These are phyloP conservation scores for Elaphurus davidianus DNA, from an alignment of 2,113 vertebrate species.

Conservation along the genomic window DNA sequence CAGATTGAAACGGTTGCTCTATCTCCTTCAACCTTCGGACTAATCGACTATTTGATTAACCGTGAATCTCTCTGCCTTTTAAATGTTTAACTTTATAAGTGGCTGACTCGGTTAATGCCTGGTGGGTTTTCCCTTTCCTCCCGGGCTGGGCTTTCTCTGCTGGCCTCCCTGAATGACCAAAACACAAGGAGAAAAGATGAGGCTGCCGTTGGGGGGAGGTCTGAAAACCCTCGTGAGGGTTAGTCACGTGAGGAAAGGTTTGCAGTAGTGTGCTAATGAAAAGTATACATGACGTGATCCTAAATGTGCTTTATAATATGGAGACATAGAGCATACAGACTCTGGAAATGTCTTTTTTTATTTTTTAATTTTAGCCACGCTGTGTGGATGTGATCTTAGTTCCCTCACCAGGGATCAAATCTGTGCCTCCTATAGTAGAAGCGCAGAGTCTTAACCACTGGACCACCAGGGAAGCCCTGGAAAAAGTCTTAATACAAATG, in stretches of 20 bases:
- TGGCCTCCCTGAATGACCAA: background rate
- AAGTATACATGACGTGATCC: rapidly evolving
- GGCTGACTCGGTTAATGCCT: background rate
- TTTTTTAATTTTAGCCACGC: background rate
- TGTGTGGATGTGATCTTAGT: background rate
- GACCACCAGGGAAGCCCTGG: background rate
- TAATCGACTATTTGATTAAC: background rate
- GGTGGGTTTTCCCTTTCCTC: background rate
- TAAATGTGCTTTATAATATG: background rate
- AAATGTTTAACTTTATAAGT: background rate
- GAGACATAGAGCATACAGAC: rapidly evolving
- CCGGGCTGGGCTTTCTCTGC: background rate
- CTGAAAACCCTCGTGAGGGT: no score
- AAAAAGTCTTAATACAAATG: background rate
- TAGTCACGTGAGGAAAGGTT: rapidly evolving
- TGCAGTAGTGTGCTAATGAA: rapidly evolving
- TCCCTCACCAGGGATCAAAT: background rate
- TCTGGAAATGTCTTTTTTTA: background rate
- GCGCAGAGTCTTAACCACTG: background rate
- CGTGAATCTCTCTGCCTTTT: background rate
- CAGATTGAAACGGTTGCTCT: background rate
- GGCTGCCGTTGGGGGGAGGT: rapidly evolving
- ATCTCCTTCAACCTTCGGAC: background rate
- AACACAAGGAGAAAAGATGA: background rate
- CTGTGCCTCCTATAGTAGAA: background rate